phyloP scores from a whole-genome alignment of 2,797 vertebrate genomes.

The Artibeus lituratus region DNA sequence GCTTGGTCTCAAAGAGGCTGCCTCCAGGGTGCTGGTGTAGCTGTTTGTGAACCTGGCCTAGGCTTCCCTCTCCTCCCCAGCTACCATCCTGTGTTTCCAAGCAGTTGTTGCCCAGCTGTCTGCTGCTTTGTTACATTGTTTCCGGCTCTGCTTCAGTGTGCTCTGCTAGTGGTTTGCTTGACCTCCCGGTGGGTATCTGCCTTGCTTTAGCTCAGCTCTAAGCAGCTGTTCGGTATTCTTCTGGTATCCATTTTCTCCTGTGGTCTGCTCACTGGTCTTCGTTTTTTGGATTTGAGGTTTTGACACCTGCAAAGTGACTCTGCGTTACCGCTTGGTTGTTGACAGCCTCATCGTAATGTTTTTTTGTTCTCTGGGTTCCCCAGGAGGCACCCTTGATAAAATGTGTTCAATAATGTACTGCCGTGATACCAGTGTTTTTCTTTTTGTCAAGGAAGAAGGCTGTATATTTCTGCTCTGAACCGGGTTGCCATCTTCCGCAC shows the following conservation, averaged over 20 bases:
- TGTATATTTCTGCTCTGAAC: neutral
- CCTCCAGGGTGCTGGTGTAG: neutral
- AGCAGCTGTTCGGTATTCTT: constrained; percentile 64
- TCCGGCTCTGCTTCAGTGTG: constrained; percentile 33
- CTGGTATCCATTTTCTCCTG: constrained; percentile 30
- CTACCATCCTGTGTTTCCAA: neutral
- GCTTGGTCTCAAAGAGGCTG: neutral
- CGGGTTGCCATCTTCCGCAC: neutral
- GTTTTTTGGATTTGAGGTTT: constrained; percentile 63
- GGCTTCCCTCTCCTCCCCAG: neutral
- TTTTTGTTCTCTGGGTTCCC: constrained; percentile 42
- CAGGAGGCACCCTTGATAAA: constrained; percentile 19
- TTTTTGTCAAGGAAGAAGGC: neutral
- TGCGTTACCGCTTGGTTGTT: neutral
- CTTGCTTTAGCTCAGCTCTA: neutral
- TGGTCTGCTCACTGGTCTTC: neutral
- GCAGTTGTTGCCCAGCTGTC: constrained; percentile 62
- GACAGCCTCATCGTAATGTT: neutral
- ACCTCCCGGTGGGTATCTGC: constrained; percentile 20
- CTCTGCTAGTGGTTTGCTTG: constrained; percentile 52
- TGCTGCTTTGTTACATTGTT: constrained; percentile 51
- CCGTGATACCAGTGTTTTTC: neutral
- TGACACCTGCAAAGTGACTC: constrained; percentile 61
- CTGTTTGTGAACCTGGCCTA: neutral
- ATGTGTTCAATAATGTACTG: neutral